Evolutionary conservation across 2,888 invertebrate genomes (phyloP).

Genomic region (Caradrina kadenii): DNA sequence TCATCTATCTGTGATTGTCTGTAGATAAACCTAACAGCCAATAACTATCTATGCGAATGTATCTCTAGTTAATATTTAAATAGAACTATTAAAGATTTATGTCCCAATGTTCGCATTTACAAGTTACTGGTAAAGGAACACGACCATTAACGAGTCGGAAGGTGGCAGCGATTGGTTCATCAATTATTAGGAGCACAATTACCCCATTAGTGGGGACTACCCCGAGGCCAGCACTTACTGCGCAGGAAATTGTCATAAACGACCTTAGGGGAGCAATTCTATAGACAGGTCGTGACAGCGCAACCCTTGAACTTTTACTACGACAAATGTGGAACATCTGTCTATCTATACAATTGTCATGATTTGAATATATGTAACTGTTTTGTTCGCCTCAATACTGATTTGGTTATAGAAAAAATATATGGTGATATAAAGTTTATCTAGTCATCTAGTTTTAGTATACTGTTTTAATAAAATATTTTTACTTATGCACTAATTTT

Average conservation of each 20-base stretch:
- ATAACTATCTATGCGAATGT: not conserved
- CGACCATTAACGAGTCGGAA: slow-evolving; percentile 77
- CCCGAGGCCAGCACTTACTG: slow-evolving; percentile 71
- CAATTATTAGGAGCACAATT: slow-evolving; percentile 82
- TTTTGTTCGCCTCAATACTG: too few species aligned
- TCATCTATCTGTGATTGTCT: slow-evolving; percentile 22
- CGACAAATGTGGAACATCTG: slow-evolving; percentile 19
- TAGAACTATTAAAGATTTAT: slow-evolving; percentile 24
- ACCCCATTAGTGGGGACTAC: slow-evolving; percentile 78
- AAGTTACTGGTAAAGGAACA: slow-evolving; percentile 52
- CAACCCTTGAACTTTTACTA: slow-evolving; percentile 51
- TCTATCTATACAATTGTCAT: too few species aligned
- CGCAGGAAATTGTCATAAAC: slow-evolving; percentile 74
- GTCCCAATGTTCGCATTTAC: slow-evolving; percentile 9
- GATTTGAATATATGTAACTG: too few species aligned
- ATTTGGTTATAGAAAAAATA: too few species aligned
- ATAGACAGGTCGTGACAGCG: slow-evolving; percentile 19
- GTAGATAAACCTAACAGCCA: slow-evolving; percentile 6
- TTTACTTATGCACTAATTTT: too few species aligned
- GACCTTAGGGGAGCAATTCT: slow-evolving; percentile 63
- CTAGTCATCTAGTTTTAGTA: too few species aligned
- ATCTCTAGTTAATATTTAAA: slow-evolving; percentile 3
- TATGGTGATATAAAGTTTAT: too few species aligned
- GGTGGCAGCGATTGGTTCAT: slow-evolving; percentile 76
- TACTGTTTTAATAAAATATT: not conserved